phyloP scores from a whole-genome alignment of 2,113 vertebrate genomes.

The Chroicocephalus ridibundus region DNA sequence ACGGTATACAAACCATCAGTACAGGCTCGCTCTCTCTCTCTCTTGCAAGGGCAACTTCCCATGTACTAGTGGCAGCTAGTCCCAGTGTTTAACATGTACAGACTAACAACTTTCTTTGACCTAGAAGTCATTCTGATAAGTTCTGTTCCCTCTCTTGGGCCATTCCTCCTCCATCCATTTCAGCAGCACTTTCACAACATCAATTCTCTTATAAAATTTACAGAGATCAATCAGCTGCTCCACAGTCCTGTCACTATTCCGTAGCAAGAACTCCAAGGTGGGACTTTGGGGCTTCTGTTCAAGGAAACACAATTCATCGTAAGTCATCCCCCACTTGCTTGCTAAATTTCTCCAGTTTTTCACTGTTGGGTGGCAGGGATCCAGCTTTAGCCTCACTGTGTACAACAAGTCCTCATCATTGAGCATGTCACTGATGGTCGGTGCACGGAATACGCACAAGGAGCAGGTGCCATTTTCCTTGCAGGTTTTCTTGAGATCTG shows the following conservation, averaged over 20 bases:
- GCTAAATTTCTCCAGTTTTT: constrained; percentile 99
- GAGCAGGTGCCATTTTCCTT: constrained; percentile 69
- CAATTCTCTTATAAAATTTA: constrained; percentile 90
- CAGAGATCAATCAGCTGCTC: constrained; percentile 92
- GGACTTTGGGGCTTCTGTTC: constrained; percentile 95
- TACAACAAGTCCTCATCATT: constrained; percentile 95
- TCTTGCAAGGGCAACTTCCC: not conserved
- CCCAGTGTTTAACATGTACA: not conserved
- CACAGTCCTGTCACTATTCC: constrained; percentile 92
- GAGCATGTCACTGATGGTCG: constrained; percentile 95
- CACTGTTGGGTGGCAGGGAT: constrained; percentile 92
- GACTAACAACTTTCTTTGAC: not conserved
- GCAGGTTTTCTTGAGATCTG: constrained; percentile 65
- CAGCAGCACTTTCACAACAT: constrained; percentile 90
- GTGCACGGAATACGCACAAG: constrained; percentile 75
- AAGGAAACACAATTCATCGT: constrained; percentile 92
- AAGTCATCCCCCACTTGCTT: constrained; percentile 98
- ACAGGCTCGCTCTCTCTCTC: not conserved
- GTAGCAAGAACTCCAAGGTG: constrained; percentile 91
- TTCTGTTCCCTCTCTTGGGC: constrained; percentile 84
- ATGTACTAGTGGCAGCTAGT: not conserved
- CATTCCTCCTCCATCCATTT: constrained; percentile 94
- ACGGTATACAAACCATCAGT: not conserved
- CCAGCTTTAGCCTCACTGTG: constrained; percentile 90
- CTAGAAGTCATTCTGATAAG: constrained; percentile 73